phyloP scores from a whole-genome alignment of 2,888 invertebrate species.

The Clanis bilineata region DNA sequence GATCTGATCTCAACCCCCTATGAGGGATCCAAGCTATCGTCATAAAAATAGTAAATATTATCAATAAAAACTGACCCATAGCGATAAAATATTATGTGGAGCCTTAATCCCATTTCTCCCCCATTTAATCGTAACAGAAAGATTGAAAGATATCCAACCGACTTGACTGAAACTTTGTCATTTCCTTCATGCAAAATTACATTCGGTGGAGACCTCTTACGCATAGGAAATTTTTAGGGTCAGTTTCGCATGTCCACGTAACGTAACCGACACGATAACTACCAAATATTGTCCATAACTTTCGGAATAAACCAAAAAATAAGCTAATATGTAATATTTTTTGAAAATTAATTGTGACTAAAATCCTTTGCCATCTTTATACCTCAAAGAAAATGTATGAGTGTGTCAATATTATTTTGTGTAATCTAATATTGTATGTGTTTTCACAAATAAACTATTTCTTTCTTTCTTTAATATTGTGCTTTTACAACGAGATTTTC shows the following conservation, averaged over 20 bases:
- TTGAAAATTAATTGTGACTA: too few relatives aligned
- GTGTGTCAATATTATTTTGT: too few relatives aligned
- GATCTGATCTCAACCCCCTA: too few relatives aligned
- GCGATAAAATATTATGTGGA: not conserved
- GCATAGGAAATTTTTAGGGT: constrained; percentile 63
- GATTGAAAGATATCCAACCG: constrained; percentile 57
- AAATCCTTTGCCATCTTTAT: too few relatives aligned
- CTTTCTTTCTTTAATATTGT: too few relatives aligned
- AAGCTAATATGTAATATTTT: too few relatives aligned
- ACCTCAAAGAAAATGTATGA: too few relatives aligned
- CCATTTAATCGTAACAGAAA: constrained; percentile 39
- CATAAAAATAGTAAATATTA: not conserved
- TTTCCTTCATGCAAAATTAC: constrained; percentile 79
- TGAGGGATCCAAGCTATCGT: too few relatives aligned
- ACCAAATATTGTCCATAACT: not conserved
- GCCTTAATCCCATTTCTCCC: constrained; percentile 10
- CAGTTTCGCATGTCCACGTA: constrained; percentile 18
- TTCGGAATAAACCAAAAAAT: not conserved
- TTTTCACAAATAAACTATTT: too few relatives aligned
- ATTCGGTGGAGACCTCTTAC: constrained; percentile 58
- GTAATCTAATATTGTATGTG: too few relatives aligned
- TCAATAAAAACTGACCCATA: not conserved
- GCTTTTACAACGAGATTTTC: too few relatives aligned
- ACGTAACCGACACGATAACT: not conserved
- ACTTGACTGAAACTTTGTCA: constrained; percentile 66